These are phyloP conservation scores for Rhopalosiphum nymphaeae DNA, from an alignment of 2,888 invertebrate genomes.

Conservation along the genomic window DNA sequence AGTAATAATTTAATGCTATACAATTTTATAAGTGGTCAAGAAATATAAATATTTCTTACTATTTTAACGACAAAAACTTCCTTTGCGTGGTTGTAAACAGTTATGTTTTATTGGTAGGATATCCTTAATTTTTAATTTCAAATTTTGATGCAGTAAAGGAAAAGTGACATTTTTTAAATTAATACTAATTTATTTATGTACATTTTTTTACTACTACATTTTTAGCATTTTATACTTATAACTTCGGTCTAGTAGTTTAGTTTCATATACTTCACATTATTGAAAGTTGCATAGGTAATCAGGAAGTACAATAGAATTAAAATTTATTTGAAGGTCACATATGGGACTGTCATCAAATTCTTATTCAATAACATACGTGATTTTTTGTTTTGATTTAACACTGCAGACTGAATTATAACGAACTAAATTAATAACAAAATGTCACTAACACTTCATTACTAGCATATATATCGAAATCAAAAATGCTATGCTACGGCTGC, in stretches of 20 bases:
- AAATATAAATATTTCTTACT: too few relatives aligned
- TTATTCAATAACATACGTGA: not conserved
- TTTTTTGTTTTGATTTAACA: slow-evolving; percentile 14
- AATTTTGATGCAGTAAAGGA: too few relatives aligned
- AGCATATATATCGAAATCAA: not conserved
- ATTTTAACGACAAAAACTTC: too few relatives aligned
- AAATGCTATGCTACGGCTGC: not conserved
- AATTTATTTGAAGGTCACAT: not conserved
- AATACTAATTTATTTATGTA: not conserved
- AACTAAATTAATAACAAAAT: not conserved
- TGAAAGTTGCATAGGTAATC: not conserved
- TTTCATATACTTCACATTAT: not conserved
- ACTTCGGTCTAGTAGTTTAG: not conserved
- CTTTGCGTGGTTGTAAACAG: too few relatives aligned
- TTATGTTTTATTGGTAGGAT: too few relatives aligned
- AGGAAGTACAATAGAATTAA: not conserved
- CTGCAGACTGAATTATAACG: not conserved
- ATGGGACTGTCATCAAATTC: not conserved
- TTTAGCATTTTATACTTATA: not conserved
- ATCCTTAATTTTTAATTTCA: too few relatives aligned
- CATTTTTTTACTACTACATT: not conserved
- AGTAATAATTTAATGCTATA: too few relatives aligned
- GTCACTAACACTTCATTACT: not conserved
- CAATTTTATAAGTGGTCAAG: too few relatives aligned
- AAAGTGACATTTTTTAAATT: too few relatives aligned